Evolutionary conservation across 2,113 vertebrate genomes (phyloP).

Genomic region (Calyptommatus sinebrachiatus): DNA sequence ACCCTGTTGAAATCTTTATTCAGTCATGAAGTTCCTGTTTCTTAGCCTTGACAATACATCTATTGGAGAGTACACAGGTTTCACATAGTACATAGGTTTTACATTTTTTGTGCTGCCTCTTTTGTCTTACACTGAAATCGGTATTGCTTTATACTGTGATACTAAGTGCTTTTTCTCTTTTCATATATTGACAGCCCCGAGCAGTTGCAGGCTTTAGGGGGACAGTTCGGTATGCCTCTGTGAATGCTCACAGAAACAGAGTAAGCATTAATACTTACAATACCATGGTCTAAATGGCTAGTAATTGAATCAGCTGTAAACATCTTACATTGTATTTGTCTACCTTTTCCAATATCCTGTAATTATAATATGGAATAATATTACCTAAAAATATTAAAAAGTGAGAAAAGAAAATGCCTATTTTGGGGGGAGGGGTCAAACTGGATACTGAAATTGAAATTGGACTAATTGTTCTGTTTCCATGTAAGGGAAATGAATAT

Average conservation of each 20-base stretch:
- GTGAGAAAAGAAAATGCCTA: conserved; percentile 12
- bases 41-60: not conserved
- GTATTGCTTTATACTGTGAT: not conserved
- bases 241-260: conserved; percentile 97
- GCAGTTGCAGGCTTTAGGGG: conserved; percentile 95
- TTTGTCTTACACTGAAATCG: not conserved
- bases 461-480: conserved; percentile 6
- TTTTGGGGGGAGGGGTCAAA: not conserved
- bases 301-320: conserved; percentile 11
- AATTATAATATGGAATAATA: not conserved
- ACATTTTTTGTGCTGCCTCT: not conserved
- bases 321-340: not conserved
- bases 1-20: too few species aligned
- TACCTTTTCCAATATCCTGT: conserved; percentile 26
- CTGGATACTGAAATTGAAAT: not conserved
- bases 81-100: not conserved
- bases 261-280: conserved; percentile 67
- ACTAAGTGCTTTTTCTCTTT: conserved; percentile 25
- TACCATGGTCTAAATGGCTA: not conserved
- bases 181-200: conserved; percentile 81
- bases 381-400: not conserved
- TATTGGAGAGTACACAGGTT: not conserved
- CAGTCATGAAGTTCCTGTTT: too few species aligned
- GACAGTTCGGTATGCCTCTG: conserved; percentile 94
- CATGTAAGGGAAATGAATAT: not conserved